Base-by-base conservation (phyloP, 2,113 vertebrate genomes). In the Muntiacus reevesi region DNA sequence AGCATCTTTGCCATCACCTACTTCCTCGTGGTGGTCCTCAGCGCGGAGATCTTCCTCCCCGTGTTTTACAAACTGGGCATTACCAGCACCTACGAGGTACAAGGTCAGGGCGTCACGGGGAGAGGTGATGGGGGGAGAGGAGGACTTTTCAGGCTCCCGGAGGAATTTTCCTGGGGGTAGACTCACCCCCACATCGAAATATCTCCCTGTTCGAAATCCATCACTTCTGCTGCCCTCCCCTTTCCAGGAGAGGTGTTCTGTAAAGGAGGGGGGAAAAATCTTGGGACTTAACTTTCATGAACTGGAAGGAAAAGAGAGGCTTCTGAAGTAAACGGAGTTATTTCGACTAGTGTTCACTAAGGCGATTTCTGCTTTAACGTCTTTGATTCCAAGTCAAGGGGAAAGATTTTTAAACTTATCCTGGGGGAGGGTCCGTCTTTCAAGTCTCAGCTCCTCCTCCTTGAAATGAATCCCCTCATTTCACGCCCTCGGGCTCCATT, bases 11-110 rank as follows among this genome's bases (percentile, higher is more conserved):
- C 98, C 91, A n/a, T 99, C 92, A 97, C 99, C 74, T 99, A 99
- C 0, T 2, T 94, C 1, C 7, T 99, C 1, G 98, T 99, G 55
- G 99, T 99, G 97, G 17, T 99, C 25, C 54, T 99, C 97, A 99
- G 99, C 92, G 99, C 99, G 0, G 99, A 99, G 98, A 60, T 99
- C 95, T 99, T 99, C 92, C 98, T 99, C 8, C 99, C 99, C 0
- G 99, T 99, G 93, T 99, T 99, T 98, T 99, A 99, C 98, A 99
- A 98, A 52, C 98, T 99, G 97, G 99, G 99, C 13, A 99, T 99
- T 96, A 99, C 99, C 97, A 99, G 99, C 98, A 99, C 99, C 83
- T 99, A 99, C 0, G 99, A 99, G 99, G 99, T 99, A 97, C 98
- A 98, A 79, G 15, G 13, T 6, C 7, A 21, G 2, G 5, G 40